These are phyloP conservation scores for Cotesia glomerata DNA, from an alignment of 1,140 invertebrate species.

Conservation along the genomic window DNA sequence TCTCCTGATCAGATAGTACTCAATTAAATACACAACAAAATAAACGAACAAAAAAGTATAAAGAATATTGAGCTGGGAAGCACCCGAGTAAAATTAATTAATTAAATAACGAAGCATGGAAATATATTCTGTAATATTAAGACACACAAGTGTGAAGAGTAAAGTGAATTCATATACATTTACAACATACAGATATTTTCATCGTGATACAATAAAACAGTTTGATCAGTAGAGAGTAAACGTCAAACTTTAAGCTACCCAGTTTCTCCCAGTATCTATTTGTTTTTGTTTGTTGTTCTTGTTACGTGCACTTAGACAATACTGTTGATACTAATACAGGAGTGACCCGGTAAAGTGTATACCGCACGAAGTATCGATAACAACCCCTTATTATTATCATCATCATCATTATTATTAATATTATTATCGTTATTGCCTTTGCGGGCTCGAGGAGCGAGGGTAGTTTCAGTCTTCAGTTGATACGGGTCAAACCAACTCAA, in stretches of 20 bases:
- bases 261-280: conserved; percentile 24
- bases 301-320: conserved; percentile 18
- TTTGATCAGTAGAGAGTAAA: not conserved
- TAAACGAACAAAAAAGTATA: too few relatives aligned
- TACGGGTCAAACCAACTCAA: conserved; percentile 15
- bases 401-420: too few relatives aligned
- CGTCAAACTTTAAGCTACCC: conserved; percentile 16
- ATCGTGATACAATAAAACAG: not conserved
- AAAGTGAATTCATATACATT: too few relatives aligned
- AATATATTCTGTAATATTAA: too few relatives aligned
- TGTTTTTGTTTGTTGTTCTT: conserved; percentile 32
- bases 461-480: conserved; percentile 13
- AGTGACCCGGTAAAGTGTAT: conserved; percentile 24
- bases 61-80: too few relatives aligned
- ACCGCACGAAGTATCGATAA: conserved; percentile 20
- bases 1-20: too few relatives aligned
- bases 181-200: too few relatives aligned
- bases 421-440: not conserved
- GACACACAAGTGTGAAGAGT: too few relatives aligned
- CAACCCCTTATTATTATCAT: conserved; percentile 4
- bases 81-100: too few relatives aligned
- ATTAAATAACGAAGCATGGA: too few relatives aligned
- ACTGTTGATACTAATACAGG: not conserved
- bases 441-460: not conserved
- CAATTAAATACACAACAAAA: too few relatives aligned